Base-by-base conservation (phyloP, 2,888 invertebrate genomes). In the Zhengitettix transpicula region DNA sequence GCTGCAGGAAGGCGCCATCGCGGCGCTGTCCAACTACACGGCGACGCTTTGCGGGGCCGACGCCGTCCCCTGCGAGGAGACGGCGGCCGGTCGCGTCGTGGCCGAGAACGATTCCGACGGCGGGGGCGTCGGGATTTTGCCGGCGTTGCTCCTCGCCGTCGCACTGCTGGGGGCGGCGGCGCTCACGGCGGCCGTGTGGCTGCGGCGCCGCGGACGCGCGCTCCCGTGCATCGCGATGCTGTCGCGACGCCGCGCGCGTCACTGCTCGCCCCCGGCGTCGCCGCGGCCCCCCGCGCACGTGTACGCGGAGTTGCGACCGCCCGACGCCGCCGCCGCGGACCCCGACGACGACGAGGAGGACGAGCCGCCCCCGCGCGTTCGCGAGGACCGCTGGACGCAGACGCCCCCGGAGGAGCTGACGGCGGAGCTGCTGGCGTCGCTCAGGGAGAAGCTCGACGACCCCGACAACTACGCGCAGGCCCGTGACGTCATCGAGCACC, bases 331-430 rank as follows among this genome's bases (percentile, higher is more conserved):
- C n/a, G n/a, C n/a, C n/a, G n/a, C n/a, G n/a, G n/a, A n/a, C n/a
- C 55, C 66, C 64, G 51, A 65, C 59, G 58, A 65, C 14, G 14
- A 67, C 64, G 60, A 67, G 62, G 77, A 57, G 42, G 76, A 64
- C 66, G 71, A 68, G 1, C 65, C 73, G 9, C 67, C 63, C 67
- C 74, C 74, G 42, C n/a, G n/a, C n/a, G n/a, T n/a, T n/a, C n/a
- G n/a, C n/a, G 81, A 78, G 65, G 80, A 84, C 67, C 83, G 83
- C 71, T 80, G 79, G 41, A 83, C 83, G 1, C 84, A 84, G 69
- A 87, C 87, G 0, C 73, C 87, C 57, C 87, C 87, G 0, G 86
- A 85, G 69, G 86, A 87, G 69, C 69, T 88, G 55, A 86, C 87
- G 0, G 81, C 83, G 65, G 87, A 88, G 67, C 77, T 87, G 57